Percentiles rank a stretch among this genome's conserved stretches.
These are phyloP conservation scores for Lypha dubia DNA, from an alignment of 2,888 invertebrate species.

Conservation along the genomic window DNA sequence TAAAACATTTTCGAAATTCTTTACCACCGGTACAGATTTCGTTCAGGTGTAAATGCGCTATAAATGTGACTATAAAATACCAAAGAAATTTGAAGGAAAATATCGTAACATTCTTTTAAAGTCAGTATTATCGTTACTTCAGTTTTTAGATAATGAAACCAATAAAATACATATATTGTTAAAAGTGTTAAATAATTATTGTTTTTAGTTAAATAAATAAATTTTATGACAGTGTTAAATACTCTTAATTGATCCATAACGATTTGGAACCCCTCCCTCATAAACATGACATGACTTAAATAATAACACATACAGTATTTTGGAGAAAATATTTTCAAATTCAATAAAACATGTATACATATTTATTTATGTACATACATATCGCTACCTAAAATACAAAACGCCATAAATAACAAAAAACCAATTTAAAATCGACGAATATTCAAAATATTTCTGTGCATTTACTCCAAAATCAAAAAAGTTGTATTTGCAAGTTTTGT, in stretches of 20 bases:
- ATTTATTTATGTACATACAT: neutral
- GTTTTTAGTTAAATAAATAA: conserved; percentile 30
- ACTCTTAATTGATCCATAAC: conserved; percentile 72
- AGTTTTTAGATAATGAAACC: neutral
- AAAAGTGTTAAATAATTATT: neutral
- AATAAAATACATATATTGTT: neutral
- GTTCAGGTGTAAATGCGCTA: neutral
- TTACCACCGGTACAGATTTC: too few relatives aligned
- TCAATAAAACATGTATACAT: neutral
- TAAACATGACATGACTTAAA: conserved; percentile 51
- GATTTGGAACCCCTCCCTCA: conserved; percentile 73
- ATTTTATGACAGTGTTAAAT: conserved; percentile 76
- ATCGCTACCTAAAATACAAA: neutral
- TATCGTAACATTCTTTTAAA: neutral
- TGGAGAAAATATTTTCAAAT: neutral
- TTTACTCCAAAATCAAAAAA: too few relatives aligned
- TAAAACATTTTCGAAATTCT: too few relatives aligned
- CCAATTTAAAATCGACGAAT: too few relatives aligned
- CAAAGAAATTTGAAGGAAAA: neutral
- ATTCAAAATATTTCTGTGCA: too few relatives aligned
- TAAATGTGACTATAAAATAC: too few relatives aligned
- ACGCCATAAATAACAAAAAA: too few relatives aligned
- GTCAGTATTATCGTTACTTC: neutral
- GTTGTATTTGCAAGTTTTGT: too few relatives aligned
- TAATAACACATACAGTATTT: neutral